Percentiles rank a stretch among this genome's conserved stretches.
phyloP scores from a whole-genome alignment of 1,140 invertebrate species.

The Aradophagus sp. region DNA sequence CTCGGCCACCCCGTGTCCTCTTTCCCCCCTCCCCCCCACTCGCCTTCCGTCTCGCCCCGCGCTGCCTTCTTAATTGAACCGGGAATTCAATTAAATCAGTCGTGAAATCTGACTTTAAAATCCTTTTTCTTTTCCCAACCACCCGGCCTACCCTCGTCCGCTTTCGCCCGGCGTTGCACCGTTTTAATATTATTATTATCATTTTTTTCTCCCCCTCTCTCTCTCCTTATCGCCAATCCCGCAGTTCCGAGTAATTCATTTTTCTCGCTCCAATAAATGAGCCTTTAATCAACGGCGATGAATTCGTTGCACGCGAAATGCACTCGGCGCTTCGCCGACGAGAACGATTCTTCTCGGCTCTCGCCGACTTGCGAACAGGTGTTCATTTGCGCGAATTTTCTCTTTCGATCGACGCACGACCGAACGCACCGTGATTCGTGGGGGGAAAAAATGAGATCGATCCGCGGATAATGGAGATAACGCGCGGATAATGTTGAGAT shows the following conservation, averaged over 20 bases:
- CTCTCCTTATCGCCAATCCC: conserved; percentile 38
- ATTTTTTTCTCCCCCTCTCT: conserved; percentile 20
- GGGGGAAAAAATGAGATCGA: too few relatives aligned
- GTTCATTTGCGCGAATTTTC: too few relatives aligned
- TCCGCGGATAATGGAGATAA: too few relatives aligned
- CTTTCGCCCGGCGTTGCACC: too few relatives aligned
- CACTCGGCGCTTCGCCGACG: too few relatives aligned
- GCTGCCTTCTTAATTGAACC: conserved; percentile 50
- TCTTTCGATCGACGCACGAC: too few relatives aligned
- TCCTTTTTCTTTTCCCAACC: conserved; percentile 29
- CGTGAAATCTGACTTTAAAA: conserved; percentile 55
- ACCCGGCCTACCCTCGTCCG: conserved; percentile 26
- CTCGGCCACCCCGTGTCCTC: conserved; percentile 23
- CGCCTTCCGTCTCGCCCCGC: conserved; percentile 14
- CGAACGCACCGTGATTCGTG: too few relatives aligned
- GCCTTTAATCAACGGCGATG: conserved; percentile 44
- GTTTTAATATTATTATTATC: too few relatives aligned
- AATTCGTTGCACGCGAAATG: conserved; percentile 33
- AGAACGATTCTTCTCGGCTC: too few relatives aligned
- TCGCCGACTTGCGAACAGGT: too few relatives aligned
- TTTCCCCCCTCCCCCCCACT: background rate
- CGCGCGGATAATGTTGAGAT: too few relatives aligned
- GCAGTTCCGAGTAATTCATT: conserved; percentile 47
- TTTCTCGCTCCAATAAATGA: conserved; percentile 43
- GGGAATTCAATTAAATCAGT: conserved; percentile 58